A percentile compares a stretch with the other conserved stretches of the same genome.
Evolutionary conservation across 2,797 vertebrate genomes (phyloP).

Genomic region (Halcyon leucocephala): DNA sequence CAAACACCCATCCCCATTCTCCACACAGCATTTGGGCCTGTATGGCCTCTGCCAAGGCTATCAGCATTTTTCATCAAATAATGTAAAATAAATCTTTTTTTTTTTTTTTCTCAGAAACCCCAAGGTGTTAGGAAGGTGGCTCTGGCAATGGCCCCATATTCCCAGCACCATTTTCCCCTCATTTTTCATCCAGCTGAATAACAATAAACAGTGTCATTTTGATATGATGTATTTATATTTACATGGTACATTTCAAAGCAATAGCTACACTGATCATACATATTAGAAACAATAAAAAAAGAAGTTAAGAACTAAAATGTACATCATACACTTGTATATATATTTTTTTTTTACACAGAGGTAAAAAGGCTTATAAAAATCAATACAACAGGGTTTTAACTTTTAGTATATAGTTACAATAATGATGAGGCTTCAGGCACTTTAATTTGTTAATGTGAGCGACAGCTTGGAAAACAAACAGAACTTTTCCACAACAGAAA

Average conservation of each 20-base stretch:
- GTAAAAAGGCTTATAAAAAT: slow-evolving; percentile 98
- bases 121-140: rapidly evolving
- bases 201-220: slow-evolving; percentile 57
- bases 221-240: slow-evolving; percentile 91
- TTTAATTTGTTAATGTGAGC: slow-evolving; percentile 92
- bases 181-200: neutral
- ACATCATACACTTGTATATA: slow-evolving; percentile 98
- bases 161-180: rapidly evolving
- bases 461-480: slow-evolving; percentile 77
- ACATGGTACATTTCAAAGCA: slow-evolving; percentile 91
- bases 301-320: slow-evolving; percentile 95
- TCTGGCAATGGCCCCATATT: rapidly evolving
- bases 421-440: slow-evolving; percentile 92
- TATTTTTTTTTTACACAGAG: slow-evolving; percentile 93
- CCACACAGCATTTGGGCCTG: rapidly evolving
- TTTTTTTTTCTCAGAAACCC: neutral
- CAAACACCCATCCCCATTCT: rapidly evolving
- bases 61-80: rapidly evolving
- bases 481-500: slow-evolving; percentile 75
- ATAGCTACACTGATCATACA: slow-evolving; percentile 94
- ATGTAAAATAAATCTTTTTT: neutral
- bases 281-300: slow-evolving; percentile 98
- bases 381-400: slow-evolving; percentile 88
- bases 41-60: rapidly evolving
- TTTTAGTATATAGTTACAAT: slow-evolving; percentile 89